These are phyloP conservation scores for Volucella inflata DNA, from an alignment of 2,888 invertebrate genomes.

Conservation along the genomic window DNA sequence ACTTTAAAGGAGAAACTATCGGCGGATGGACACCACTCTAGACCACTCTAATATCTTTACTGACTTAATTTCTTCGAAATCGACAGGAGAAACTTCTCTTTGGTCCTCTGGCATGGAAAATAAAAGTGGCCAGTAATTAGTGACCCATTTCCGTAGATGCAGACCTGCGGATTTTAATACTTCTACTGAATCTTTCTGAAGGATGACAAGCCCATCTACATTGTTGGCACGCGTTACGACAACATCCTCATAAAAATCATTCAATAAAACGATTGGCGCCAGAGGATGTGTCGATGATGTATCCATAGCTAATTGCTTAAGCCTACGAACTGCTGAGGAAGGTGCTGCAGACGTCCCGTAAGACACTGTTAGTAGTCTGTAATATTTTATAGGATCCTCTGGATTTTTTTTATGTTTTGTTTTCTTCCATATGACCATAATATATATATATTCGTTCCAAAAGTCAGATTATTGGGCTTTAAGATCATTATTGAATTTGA, in stretches of 20 bases:
- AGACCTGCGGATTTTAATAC: slow-evolving; percentile 13
- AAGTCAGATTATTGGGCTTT: no score
- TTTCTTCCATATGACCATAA: no score
- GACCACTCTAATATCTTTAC: slow-evolving; percentile 59
- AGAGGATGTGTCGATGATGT: slow-evolving; percentile 52
- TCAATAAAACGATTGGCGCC: slow-evolving; percentile 50
- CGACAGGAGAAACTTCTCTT: slow-evolving; percentile 19
- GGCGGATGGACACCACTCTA: slow-evolving; percentile 61
- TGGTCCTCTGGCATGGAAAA: slow-evolving; percentile 14
- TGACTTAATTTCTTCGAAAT: slow-evolving; percentile 18
- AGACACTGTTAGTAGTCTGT: slow-evolving; percentile 63
- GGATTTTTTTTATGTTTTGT: no score
- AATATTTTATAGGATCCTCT: no score
- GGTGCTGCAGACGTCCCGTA: slow-evolving; percentile 64
- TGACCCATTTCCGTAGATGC: slow-evolving; percentile 15
- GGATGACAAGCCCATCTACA: slow-evolving; percentile 16
- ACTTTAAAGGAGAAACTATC: slow-evolving; percentile 51
- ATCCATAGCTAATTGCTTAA: slow-evolving; percentile 69
- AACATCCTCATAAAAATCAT: slow-evolving; percentile 77
- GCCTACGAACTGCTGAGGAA: slow-evolving; percentile 51
- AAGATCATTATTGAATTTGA: no score
- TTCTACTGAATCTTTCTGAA: slow-evolving; percentile 15
- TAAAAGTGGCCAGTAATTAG: slow-evolving; percentile 32
- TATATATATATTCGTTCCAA: no score
- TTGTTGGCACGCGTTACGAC: slow-evolving; percentile 57